phyloP scores from a whole-genome alignment of 2,113 vertebrate species.

The Arizona elegans region DNA sequence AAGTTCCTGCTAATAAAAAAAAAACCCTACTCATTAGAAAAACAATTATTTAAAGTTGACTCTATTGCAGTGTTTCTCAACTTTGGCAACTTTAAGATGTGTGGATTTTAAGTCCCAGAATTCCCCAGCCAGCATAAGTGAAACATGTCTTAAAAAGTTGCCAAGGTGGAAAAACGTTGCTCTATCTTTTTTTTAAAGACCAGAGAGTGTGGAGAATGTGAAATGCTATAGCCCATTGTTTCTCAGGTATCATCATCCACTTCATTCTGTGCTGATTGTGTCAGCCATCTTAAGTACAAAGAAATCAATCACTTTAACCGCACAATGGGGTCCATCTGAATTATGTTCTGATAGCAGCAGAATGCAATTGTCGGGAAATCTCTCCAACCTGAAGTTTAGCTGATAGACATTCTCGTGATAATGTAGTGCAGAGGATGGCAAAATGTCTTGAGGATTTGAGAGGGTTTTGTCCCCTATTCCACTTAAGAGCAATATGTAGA shows the following conservation, averaged over 20 bases:
- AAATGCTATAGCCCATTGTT: background rate
- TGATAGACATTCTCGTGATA: background rate
- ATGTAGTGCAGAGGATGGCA: background rate
- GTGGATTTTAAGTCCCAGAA: background rate
- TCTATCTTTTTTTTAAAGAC: background rate
- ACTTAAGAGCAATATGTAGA: background rate
- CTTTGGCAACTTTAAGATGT: background rate
- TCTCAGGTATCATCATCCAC: background rate
- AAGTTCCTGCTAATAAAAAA: background rate
- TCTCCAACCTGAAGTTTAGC: background rate
- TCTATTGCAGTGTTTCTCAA: background rate
- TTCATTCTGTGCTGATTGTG: background rate
- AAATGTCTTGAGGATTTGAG: background rate
- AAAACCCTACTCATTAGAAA: background rate
- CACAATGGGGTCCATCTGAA: background rate
- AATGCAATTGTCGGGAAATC: background rate
- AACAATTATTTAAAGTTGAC: background rate
- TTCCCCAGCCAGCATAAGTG: background rate
- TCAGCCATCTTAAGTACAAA: background rate
- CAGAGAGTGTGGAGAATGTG: background rate
- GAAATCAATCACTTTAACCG: background rate
- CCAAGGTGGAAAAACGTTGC: background rate
- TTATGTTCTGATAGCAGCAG: background rate
- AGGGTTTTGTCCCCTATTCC: background rate
- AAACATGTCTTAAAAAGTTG: background rate